Evolutionary conservation across 2,797 vertebrate species (phyloP).

Genomic region (Melopsittacus undulatus): DNA sequence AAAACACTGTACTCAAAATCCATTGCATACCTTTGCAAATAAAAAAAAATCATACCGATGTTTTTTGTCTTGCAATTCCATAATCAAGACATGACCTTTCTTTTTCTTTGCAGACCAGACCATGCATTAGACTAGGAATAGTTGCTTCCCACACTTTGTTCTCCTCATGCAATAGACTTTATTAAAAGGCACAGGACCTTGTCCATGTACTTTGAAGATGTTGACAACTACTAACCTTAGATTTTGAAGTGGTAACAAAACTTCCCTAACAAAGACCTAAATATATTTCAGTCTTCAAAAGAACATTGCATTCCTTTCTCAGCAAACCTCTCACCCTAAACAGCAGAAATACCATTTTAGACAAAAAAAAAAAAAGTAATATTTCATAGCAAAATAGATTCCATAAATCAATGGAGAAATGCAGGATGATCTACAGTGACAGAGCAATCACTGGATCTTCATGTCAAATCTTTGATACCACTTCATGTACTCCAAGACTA

Average conservation of each 20-base stretch:
- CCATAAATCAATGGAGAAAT: background rate
- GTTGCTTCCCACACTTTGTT: background rate
- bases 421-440: background rate
- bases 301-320: background rate
- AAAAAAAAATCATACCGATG: background rate
- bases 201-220: background rate
- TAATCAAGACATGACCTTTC: background rate
- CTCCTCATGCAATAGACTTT: background rate
- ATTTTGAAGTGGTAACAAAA: background rate
- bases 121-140: background rate
- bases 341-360: background rate
- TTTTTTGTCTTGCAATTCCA: background rate
- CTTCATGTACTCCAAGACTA: background rate
- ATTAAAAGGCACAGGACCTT: background rate
- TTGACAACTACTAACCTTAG: background rate
- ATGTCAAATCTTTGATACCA: background rate
- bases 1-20: background rate
- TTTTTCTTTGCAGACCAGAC: background rate
- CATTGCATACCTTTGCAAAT: background rate
- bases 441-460: background rate
- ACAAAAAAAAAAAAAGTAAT: fast-evolving
- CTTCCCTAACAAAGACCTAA: background rate
- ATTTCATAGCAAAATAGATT: background rate
- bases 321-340: background rate
- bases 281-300: background rate